Conservation (phyloP, 2,888 invertebrate species). For the Coremacera marginata region DNA sequence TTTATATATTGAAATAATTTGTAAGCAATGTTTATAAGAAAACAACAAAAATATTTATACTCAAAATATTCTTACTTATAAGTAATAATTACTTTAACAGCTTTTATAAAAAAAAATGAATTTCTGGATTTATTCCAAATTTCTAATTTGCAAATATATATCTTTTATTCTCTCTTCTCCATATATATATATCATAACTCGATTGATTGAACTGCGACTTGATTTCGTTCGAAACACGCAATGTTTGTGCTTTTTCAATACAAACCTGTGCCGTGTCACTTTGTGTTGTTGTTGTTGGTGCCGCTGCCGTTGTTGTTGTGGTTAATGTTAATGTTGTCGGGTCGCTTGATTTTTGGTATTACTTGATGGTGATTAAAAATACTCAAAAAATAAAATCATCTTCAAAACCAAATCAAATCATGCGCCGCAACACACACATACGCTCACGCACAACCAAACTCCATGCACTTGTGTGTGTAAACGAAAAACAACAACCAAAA, state of each 20-base stretch:
- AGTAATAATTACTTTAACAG: conserved; percentile 47
- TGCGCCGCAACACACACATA: not conserved
- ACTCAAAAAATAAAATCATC: conserved; percentile 29
- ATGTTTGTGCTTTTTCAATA: conserved; percentile 16
- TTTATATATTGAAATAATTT: conserved; percentile 1
- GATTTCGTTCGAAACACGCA: conserved; percentile 34
- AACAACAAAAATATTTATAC: not conserved
- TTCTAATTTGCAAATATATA: conserved; percentile 65
- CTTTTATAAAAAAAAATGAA: not conserved
- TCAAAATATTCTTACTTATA: conserved; percentile 44
- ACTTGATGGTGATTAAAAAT: conserved; percentile 37
- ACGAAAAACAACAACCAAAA: conserved; percentile 22
- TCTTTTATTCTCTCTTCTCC: conserved; percentile 66
- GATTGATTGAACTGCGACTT: conserved; percentile 53
- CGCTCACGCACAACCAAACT: conserved; percentile 42
- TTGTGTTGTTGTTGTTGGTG: conserved; percentile 45
- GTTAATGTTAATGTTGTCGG: conserved; percentile 44
- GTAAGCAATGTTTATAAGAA: not conserved
- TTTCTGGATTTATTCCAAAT: conserved; percentile 58
- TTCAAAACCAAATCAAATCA: conserved; percentile 31
- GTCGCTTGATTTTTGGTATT: conserved; percentile 23
- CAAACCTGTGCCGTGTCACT: conserved; percentile 5
- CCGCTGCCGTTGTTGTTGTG: conserved; percentile 40
- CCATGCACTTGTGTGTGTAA: conserved; percentile 41
- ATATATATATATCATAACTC: conserved; percentile 53